phyloP scores from a whole-genome alignment of 2,113 vertebrate genomes.

The Ariopsis seemanni region DNA sequence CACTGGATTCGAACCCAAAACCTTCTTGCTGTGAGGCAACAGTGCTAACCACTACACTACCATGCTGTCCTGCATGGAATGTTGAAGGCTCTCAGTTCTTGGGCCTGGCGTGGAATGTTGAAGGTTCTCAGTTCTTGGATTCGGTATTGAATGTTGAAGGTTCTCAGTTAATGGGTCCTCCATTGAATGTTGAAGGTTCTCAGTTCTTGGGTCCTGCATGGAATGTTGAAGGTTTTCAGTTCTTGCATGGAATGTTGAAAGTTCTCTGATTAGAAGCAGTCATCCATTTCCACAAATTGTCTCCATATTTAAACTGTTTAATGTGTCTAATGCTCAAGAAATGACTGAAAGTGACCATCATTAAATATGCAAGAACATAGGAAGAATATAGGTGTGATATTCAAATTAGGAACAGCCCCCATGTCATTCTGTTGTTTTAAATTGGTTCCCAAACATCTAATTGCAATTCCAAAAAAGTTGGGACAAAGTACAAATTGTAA shows the following conservation, averaged over 20 bases:
- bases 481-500: too few relatives aligned
- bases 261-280: background rate
- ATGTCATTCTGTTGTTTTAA: background rate
- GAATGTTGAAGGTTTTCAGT: too few relatives aligned
- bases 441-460: background rate
- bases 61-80: too few relatives aligned
- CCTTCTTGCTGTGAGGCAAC: too few relatives aligned
- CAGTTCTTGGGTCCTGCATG: background rate
- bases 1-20: too few relatives aligned
- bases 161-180: too few relatives aligned
- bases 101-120: too few relatives aligned
- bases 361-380: background rate
- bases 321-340: background rate
- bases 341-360: background rate
- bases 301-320: background rate
- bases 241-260: background rate
- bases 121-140: too few relatives aligned
- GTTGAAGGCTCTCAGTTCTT: too few relatives aligned
- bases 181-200: background rate
- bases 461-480: too few relatives aligned
- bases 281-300: background rate
- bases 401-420: background rate
- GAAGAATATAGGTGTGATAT: background rate
- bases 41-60: too few relatives aligned
- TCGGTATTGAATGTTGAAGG: too few relatives aligned